Evolutionary conservation across 2,888 invertebrate species (phyloP).

Genomic region (Leucophenga maculata): DNA sequence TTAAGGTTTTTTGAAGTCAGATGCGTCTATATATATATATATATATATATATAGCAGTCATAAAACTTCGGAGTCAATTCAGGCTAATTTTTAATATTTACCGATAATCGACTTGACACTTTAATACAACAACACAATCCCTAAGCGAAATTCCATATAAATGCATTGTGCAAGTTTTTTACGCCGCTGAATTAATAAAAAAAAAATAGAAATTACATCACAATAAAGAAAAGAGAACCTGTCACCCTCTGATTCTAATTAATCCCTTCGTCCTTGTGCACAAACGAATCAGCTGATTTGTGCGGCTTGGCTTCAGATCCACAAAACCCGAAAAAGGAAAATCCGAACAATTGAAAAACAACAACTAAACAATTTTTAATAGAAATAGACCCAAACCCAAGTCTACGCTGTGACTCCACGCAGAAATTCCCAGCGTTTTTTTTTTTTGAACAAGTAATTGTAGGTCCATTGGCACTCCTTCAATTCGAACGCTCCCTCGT

Average conservation of each 20-base stretch:
- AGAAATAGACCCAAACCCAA: conserved; percentile 59
- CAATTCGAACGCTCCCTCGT: not conserved
- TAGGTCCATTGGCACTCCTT: conserved; percentile 32
- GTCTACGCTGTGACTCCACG: conserved; percentile 29
- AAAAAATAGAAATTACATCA: too few relatives aligned
- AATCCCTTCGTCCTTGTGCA: conserved; percentile 43
- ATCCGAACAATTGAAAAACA: conserved; percentile 57
- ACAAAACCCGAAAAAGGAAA: conserved; percentile 38
- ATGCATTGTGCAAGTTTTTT: too few relatives aligned
- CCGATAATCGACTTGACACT: too few relatives aligned
- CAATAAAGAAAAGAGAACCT: not conserved
- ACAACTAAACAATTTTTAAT: conserved; percentile 36
- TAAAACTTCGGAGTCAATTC: too few relatives aligned
- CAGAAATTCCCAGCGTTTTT: conserved; percentile 5
- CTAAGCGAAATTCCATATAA: not conserved
- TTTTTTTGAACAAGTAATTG: conserved; percentile 53
- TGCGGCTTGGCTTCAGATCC: conserved; percentile 49
- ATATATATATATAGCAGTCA: too few relatives aligned
- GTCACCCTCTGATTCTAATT: conserved; percentile 60
- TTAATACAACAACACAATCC: not conserved
- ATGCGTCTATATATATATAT: too few relatives aligned
- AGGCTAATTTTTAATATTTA: too few relatives aligned
- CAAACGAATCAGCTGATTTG: conserved; percentile 51
- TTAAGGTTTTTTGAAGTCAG: too few relatives aligned
- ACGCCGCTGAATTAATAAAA: too few relatives aligned